Conservation (phyloP, 1,140 invertebrate species). For the Aphelenchoides fujianensis region DNA sequence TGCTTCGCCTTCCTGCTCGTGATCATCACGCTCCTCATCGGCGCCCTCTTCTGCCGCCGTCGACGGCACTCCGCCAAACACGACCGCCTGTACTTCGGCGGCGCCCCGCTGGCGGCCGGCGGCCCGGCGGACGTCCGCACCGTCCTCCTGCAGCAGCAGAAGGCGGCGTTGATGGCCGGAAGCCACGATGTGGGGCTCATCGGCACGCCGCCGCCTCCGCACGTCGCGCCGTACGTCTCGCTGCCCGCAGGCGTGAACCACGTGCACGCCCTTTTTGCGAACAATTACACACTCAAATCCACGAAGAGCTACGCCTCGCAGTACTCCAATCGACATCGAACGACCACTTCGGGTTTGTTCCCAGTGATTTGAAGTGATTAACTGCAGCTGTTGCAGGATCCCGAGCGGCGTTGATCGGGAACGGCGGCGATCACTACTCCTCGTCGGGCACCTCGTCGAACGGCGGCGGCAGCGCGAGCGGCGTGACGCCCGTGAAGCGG, state of each 20-base stretch:
- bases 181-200: conserved; percentile 16
- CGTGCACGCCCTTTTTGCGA: conserved; percentile 22
- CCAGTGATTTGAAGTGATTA: not conserved
- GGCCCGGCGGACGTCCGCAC: conserved; percentile 36
- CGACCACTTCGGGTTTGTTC: not conserved
- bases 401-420: conserved; percentile 50
- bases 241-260: not conserved
- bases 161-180: conserved; percentile 30
- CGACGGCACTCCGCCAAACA: not conserved
- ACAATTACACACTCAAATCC: conserved; percentile 46
- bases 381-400: conserved; percentile 47
- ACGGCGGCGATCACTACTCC: conserved; percentile 40
- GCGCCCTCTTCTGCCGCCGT: conserved; percentile 28
- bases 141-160: conserved; percentile 44
- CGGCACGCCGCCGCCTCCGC: conserved; percentile 6
- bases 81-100: conserved; percentile 15
- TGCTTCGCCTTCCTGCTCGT: conserved; percentile 45
- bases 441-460: conserved; percentile 55
- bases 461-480: conserved; percentile 38
- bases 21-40: conserved; percentile 38
- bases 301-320: conserved; percentile 52
- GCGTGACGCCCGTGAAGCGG: conserved; percentile 15
- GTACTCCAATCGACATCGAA: conserved; percentile 43
- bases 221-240: not conserved
- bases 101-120: conserved; percentile 19